These are phyloP conservation scores for Perdita meconis DNA, from an alignment of 2,888 invertebrate genomes.

Conservation along the genomic window DNA sequence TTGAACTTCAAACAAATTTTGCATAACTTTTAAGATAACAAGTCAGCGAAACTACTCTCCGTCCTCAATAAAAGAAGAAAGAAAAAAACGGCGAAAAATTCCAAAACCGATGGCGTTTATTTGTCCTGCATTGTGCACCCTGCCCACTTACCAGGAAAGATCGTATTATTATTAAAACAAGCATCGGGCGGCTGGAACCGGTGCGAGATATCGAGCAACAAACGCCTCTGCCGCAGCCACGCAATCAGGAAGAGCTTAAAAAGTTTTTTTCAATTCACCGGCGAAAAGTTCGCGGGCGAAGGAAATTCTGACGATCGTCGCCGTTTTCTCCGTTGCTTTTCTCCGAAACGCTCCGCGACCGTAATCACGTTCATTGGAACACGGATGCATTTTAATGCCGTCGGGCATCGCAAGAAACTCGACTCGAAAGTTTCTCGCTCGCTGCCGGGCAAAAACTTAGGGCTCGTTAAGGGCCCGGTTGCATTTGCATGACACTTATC, in stretches of 20 bases:
- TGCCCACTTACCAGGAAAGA: neutral
- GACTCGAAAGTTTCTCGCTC: conserved; percentile 56
- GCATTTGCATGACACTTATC: conserved; percentile 76
- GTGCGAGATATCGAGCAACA: neutral
- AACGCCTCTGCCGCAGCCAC: conserved; percentile 4
- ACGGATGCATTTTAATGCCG: conserved; percentile 55
- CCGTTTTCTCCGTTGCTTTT: conserved; percentile 4
- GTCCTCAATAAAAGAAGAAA: neutral
- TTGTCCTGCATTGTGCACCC: neutral
- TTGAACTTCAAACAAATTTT: no score
- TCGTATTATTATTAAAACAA: conserved; percentile 22
- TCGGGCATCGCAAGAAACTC: conserved; percentile 53
- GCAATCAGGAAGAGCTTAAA: conserved; percentile 28
- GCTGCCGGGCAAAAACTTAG: conserved; percentile 67
- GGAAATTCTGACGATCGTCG: conserved; percentile 30
- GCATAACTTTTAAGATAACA: no score
- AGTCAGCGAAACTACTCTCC: no score
- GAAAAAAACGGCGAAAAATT: neutral
- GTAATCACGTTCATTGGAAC: conserved; percentile 63
- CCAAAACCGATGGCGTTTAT: neutral
- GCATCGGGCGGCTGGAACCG: neutral
- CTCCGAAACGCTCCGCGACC: conserved; percentile 26
- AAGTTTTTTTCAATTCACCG: conserved; percentile 16
- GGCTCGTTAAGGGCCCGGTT: conserved; percentile 69
- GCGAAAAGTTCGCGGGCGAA: conserved; percentile 12